Conservation (phyloP, 2,113 vertebrate genomes). For the Lutjanus erythropterus region DNA sequence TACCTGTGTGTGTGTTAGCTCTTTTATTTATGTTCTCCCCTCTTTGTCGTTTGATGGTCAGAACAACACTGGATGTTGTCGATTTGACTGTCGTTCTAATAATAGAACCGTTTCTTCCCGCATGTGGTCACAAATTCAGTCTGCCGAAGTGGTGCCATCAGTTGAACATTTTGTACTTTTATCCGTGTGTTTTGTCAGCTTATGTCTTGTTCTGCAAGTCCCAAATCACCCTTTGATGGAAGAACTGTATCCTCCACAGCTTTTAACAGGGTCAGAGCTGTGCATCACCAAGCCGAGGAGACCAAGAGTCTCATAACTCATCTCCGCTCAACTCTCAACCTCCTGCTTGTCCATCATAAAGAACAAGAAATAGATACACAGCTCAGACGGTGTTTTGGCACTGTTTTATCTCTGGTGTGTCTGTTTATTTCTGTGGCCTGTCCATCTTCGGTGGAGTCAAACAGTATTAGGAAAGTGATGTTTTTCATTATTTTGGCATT, state of each 20-base stretch:
- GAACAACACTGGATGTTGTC: neutral
- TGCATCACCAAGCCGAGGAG: neutral
- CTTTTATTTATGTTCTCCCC: neutral
- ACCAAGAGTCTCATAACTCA: neutral
- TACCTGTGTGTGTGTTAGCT: no score
- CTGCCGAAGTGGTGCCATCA: neutral
- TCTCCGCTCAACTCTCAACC: neutral
- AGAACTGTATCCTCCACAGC: neutral
- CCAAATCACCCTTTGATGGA: neutral
- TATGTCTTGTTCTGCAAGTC: neutral
- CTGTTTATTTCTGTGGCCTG: neutral
- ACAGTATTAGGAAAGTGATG: neutral
- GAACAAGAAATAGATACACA: neutral
- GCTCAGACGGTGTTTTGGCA: neutral
- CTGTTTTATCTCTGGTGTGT: neutral
- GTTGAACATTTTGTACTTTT: neutral
- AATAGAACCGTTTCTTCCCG: neutral
- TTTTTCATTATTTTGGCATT: neutral
- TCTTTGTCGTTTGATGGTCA: neutral
- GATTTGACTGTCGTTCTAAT: neutral
- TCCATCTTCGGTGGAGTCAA: neutral
- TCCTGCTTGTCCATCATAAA: neutral
- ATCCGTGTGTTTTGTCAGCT: neutral
- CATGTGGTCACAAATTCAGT: neutral
- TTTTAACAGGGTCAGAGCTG: conserved; percentile 10